A percentile compares a stretch with the other conserved stretches of the same genome.
Conservation (phyloP, 92 coral and sea anemone species). For the Parazoanthus darwini region DNA sequence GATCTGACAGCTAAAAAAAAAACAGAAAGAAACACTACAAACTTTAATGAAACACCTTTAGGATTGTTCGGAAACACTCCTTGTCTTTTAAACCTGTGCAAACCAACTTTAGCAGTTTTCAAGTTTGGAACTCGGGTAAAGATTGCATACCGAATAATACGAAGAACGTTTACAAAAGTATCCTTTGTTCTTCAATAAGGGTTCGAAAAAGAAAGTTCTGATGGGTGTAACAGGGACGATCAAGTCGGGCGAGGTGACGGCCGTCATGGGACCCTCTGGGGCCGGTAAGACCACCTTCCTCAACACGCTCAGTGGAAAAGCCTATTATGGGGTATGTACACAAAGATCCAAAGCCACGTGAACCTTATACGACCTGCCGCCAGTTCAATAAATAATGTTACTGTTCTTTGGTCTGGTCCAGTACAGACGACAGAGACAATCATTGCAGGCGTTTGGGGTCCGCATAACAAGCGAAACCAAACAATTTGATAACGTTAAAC, state of each 20-base stretch:
- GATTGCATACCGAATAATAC: too few species aligned
- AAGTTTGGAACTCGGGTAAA: neutral
- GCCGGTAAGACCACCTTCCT: conserved; percentile 72
- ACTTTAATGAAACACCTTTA: too few species aligned
- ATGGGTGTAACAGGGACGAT: neutral
- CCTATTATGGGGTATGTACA: conserved; percentile 62
- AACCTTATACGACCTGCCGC: neutral
- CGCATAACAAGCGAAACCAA: too few species aligned
- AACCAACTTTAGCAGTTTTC: neutral
- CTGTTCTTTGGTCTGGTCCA: too few species aligned
- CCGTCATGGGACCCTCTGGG: conserved; percentile 66
- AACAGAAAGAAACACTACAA: too few species aligned
- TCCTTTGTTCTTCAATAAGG: neutral
- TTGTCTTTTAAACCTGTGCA: too few species aligned
- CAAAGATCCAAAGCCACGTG: neutral
- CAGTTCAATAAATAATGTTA: too few species aligned
- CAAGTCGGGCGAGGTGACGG: conserved; percentile 18
- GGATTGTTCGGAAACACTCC: neutral
- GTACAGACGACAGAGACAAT: too few species aligned
- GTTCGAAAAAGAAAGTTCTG: neutral
- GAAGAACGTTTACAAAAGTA: neutral
- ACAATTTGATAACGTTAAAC: too few species aligned
- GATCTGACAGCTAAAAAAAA: too few species aligned
- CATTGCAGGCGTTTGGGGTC: too few species aligned
- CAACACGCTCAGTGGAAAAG: conserved; percentile 71